A percentile compares a stretch with the other conserved stretches of the same genome.
Conservation (phyloP, 2,888 invertebrate species). For the Cynaeus angustus region DNA sequence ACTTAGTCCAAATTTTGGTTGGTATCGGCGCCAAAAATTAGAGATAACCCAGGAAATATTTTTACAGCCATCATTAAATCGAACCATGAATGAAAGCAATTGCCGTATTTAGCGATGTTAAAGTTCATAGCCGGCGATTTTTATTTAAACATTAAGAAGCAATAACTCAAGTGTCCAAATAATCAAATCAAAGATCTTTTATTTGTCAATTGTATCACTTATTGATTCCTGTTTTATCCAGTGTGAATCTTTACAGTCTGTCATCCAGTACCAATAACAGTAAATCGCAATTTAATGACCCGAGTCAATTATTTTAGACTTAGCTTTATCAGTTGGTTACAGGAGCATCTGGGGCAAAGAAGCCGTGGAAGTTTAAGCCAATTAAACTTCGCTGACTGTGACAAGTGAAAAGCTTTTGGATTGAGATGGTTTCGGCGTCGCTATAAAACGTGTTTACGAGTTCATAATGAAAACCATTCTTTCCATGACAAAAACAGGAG, state of each 20-base stretch:
- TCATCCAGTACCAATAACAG: slow-evolving; percentile 2
- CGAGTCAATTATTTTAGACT: slow-evolving; percentile 59
- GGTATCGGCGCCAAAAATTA: too few relatives aligned
- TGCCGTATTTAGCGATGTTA: too few relatives aligned
- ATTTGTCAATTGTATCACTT: neutral
- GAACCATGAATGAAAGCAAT: too few relatives aligned
- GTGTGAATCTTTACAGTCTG: neutral
- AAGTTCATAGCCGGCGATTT: neutral
- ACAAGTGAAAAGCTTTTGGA: slow-evolving; percentile 48
- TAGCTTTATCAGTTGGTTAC: slow-evolving; percentile 51
- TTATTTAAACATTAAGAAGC: neutral
- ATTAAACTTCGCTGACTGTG: slow-evolving; percentile 56
- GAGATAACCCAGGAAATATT: too few relatives aligned
- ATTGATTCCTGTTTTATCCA: slow-evolving; percentile 18
- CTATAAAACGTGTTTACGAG: slow-evolving; percentile 35
- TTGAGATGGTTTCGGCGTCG: slow-evolving; percentile 35
- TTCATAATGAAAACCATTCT: slow-evolving; percentile 44
- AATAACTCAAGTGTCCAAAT: neutral
- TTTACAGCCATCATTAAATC: too few relatives aligned
- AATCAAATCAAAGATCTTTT: neutral
- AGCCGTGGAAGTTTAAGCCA: slow-evolving; percentile 62
- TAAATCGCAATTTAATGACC: slow-evolving; percentile 19
- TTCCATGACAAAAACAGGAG: slow-evolving; percentile 29
- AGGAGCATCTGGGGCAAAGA: slow-evolving; percentile 52
- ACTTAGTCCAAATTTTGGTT: too few relatives aligned